phyloP scores from a whole-genome alignment of 2,797 vertebrate species.

The Emydoidea blandingii region DNA sequence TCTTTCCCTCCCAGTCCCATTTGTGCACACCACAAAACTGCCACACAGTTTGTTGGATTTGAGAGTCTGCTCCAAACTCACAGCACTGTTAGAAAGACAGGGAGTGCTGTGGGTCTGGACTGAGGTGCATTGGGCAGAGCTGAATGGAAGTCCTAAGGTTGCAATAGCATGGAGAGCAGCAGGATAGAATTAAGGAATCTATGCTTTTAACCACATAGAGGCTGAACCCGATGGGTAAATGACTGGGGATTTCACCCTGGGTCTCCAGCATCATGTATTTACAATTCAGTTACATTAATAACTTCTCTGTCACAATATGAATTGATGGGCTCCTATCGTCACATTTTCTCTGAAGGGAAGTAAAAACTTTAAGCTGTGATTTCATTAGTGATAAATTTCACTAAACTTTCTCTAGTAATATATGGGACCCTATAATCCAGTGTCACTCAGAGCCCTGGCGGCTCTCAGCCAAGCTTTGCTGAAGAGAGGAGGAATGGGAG shows the following conservation, averaged over 20 bases:
- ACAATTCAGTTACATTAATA: background rate
- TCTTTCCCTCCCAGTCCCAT: background rate
- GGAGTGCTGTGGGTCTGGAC: accelerated
- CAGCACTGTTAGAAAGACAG: background rate
- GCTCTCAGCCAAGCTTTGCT: conserved; percentile 42
- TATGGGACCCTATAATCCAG: conserved; percentile 60
- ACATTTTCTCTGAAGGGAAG: conserved; percentile 45
- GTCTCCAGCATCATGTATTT: background rate
- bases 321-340: conserved; percentile 2
- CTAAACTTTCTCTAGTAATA: conserved; percentile 51
- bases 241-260: accelerated
- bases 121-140: background rate
- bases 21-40: background rate
- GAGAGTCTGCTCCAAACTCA: background rate
- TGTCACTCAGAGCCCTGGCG: conserved; percentile 11
- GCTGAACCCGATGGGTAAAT: background rate
- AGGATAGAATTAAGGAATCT: background rate
- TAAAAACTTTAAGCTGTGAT: conserved; percentile 58
- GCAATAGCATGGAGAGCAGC: background rate
- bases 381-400: conserved; percentile 62
- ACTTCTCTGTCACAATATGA: accelerated
- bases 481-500: background rate
- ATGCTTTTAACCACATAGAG: background rate
- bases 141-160: background rate
- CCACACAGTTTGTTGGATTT: background rate